Conservation (phyloP, 2,113 vertebrate genomes). For the Anseranas semipalmata region DNA sequence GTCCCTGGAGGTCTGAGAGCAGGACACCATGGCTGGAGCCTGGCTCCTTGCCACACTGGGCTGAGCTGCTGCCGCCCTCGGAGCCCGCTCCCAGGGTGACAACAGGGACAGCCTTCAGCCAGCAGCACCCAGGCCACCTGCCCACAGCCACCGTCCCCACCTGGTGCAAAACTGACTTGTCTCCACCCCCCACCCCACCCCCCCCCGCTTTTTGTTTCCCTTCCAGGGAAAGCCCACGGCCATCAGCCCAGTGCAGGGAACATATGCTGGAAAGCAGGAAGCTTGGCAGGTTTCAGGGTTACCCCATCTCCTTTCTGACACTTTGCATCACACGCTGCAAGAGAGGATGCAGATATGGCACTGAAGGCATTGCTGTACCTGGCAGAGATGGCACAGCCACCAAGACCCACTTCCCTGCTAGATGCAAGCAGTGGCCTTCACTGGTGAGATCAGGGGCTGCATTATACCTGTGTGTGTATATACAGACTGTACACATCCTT, state of each 20-base stretch:
- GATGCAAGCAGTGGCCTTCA: background rate
- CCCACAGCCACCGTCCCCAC: background rate
- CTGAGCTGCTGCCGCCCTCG: background rate
- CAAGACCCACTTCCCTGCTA: background rate
- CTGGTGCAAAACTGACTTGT: background rate
- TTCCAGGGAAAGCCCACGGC: background rate
- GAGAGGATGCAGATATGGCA: background rate
- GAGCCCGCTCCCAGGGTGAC: background rate
- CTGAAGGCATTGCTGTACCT: fast-evolving
- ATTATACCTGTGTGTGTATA: background rate
- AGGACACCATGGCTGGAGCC: background rate
- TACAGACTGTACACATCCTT: background rate
- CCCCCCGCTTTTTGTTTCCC: background rate
- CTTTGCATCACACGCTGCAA: background rate
- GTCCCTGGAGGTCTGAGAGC: background rate
- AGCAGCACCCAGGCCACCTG: background rate
- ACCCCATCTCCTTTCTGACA: background rate
- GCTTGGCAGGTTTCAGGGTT: background rate
- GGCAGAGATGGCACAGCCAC: background rate
- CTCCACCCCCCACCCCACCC: too few species aligned
- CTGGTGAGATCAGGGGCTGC: fast-evolving
- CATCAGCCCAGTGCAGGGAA: background rate
- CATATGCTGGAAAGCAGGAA: background rate
- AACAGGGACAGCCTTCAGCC: background rate
- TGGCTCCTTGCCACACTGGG: background rate